These are phyloP conservation scores for Chironomus striatipennis DNA, from an alignment of 1,140 invertebrate species.

Conservation along the genomic window DNA sequence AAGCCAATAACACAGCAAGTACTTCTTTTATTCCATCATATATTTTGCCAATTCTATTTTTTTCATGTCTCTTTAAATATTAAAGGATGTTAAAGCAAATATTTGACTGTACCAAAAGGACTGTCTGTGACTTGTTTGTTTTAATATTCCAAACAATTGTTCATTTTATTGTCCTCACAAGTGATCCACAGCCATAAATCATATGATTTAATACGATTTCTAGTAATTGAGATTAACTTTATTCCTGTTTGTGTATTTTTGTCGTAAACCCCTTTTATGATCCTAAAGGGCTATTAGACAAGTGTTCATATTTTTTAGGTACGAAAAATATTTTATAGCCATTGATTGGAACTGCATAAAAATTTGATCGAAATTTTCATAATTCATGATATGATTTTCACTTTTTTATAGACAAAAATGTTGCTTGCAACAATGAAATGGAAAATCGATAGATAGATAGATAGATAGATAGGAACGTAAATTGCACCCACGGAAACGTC, in stretches of 20 bases:
- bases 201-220: neutral
- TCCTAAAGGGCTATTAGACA: neutral
- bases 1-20: conserved; percentile 16
- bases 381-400: conserved; percentile 3
- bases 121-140: neutral
- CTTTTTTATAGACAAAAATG: neutral
- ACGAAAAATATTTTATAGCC: too few species aligned
- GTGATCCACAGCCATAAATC: conserved; percentile 16
- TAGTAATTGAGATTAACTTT: neutral
- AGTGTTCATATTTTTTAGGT: conserved; percentile 16
- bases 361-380: conserved; percentile 8
- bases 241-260: neutral
- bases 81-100: neutral
- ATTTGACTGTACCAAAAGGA: neutral
- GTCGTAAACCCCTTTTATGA: neutral
- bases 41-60: neutral
- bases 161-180: neutral
- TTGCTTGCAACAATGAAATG: neutral
- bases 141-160: neutral
- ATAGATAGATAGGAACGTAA: neutral
- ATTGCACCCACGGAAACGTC: neutral
- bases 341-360: neutral
- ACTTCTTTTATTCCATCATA: neutral
- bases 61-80: neutral
- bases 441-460: too few species aligned